phyloP scores from a whole-genome alignment of 2,888 invertebrate species.

The Epinotia demarniana region DNA sequence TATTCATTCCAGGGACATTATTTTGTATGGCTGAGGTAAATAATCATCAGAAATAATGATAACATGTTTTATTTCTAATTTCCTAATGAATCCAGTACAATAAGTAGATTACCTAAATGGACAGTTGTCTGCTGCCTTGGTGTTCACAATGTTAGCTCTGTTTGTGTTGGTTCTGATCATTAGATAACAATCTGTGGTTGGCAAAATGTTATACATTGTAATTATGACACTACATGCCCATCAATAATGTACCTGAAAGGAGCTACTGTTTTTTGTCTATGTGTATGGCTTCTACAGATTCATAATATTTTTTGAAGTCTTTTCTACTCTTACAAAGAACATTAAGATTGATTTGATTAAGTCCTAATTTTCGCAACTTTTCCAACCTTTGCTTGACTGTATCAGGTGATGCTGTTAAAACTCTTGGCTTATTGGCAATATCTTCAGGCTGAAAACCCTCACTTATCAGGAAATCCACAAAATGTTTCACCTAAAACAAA shows the following conservation, averaged over 20 bases:
- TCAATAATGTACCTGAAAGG: neutral
- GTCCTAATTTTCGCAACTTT: constrained; percentile 75
- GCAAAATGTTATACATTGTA: neutral
- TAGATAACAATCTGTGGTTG: neutral
- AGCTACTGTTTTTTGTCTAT: neutral
- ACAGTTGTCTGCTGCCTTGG: neutral
- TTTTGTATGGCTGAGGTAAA: constrained; percentile 57
- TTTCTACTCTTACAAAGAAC: constrained; percentile 83
- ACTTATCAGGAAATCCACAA: constrained; percentile 83
- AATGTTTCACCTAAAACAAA: constrained; percentile 81
- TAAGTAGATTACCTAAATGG: neutral
- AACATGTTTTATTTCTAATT: constrained; percentile 47
- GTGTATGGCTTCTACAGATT: constrained; percentile 56
- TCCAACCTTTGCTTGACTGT: constrained; percentile 82
- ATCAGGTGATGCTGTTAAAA: constrained; percentile 82
- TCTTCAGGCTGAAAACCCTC: constrained; percentile 82
- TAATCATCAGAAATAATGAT: constrained; percentile 52
- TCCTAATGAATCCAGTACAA: constrained; percentile 37
- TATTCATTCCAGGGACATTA: constrained; percentile 58
- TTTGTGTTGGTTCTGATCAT: neutral
- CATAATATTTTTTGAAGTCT: constrained; percentile 81
- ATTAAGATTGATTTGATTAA: constrained; percentile 79
- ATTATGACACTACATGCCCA: neutral
- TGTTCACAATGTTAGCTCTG: neutral
- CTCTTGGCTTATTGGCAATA: constrained; percentile 81